Percentiles rank a stretch among this genome's conserved stretches.
These are phyloP conservation scores for Eufriesea mexicana DNA, from an alignment of 1,140 invertebrate species.

Conservation along the genomic window DNA sequence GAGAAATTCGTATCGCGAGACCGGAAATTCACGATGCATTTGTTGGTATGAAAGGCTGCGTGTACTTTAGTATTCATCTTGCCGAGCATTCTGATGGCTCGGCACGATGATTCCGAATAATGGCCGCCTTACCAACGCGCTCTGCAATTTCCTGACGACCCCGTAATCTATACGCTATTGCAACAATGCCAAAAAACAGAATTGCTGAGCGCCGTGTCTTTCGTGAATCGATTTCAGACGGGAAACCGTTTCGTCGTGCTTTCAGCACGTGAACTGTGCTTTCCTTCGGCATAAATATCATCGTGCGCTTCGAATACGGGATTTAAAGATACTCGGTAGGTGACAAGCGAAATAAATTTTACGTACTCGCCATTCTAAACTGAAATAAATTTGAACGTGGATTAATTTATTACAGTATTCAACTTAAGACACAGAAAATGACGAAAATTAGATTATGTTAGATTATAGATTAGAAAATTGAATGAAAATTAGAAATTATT, in stretches of 20 bases:
- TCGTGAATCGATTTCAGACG: conserved; percentile 18
- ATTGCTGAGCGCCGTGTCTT: conserved; percentile 10
- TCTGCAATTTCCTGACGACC: conserved; percentile 37
- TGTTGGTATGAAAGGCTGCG: conserved; percentile 32
- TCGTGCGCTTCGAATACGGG: too few relatives aligned
- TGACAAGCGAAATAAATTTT: too few relatives aligned
- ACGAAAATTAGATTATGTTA: too few relatives aligned
- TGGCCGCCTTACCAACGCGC: conserved; percentile 28
- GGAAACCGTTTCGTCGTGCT: neutral
- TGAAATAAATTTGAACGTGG: too few relatives aligned
- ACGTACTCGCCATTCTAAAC: too few relatives aligned
- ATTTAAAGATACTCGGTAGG: neutral
- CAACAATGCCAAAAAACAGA: conserved; percentile 19
- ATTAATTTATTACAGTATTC: too few relatives aligned
- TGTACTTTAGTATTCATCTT: conserved; percentile 45
- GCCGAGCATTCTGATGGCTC: conserved; percentile 23
- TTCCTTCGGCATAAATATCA: neutral
- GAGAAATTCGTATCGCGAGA: neutral
- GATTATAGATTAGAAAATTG: too few relatives aligned
- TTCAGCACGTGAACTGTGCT: neutral
- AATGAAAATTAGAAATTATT: too few relatives aligned
- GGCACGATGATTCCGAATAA: conserved; percentile 47
- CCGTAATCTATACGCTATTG: conserved; percentile 33
- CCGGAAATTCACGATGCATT: conserved; percentile 22
- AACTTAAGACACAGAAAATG: too few relatives aligned